Percentiles rank a stretch among this genome's conserved stretches.
Evolutionary conservation across 1,140 invertebrate genomes (phyloP).

Genomic region (Epicauta chinensis): DNA sequence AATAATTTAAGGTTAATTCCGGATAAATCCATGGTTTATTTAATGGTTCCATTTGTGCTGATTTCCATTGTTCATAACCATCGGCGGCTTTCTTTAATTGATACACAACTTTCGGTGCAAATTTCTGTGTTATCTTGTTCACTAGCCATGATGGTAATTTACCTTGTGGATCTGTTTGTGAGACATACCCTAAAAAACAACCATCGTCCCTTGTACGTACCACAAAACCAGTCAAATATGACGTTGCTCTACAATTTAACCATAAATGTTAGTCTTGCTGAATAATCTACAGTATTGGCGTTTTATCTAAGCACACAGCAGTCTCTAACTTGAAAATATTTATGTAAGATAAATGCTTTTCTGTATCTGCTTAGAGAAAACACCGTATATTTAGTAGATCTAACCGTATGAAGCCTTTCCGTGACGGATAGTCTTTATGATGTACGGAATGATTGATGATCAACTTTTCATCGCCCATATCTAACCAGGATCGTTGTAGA

Average conservation of each 20-base stretch:
- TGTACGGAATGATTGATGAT: conserved; percentile 87
- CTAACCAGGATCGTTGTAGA: conserved; percentile 83
- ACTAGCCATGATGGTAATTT: conserved; percentile 83
- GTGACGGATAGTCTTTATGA: conserved; percentile 75
- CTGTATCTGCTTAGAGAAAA: too few species aligned
- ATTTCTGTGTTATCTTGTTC: conserved; percentile 80
- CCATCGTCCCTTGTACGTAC: conserved; percentile 48
- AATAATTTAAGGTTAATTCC: conserved; percentile 61
- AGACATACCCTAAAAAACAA: conserved; percentile 76
- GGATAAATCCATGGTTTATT: conserved; percentile 82
- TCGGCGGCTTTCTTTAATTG: conserved; percentile 75
- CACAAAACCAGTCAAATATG: conserved; percentile 62
- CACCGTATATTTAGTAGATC: too few species aligned
- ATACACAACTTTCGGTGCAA: conserved; percentile 78
- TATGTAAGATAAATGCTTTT: too few species aligned
- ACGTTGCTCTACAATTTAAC: conserved; percentile 50
- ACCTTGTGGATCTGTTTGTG: conserved; percentile 82
- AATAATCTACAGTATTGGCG: conserved; percentile 1
- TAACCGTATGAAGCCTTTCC: conserved; percentile 72
- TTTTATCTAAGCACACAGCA: too few species aligned
- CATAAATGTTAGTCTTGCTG: neutral
- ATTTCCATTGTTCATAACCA: conserved; percentile 63
- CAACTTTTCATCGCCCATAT: conserved; percentile 76
- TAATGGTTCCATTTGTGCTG: conserved; percentile 59
- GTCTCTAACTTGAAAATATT: too few species aligned